Percentiles rank a stretch among this genome's conserved stretches.
Conservation (phyloP, 2,113 vertebrate genomes). For the Dolichallabes microphthalmus region DNA sequence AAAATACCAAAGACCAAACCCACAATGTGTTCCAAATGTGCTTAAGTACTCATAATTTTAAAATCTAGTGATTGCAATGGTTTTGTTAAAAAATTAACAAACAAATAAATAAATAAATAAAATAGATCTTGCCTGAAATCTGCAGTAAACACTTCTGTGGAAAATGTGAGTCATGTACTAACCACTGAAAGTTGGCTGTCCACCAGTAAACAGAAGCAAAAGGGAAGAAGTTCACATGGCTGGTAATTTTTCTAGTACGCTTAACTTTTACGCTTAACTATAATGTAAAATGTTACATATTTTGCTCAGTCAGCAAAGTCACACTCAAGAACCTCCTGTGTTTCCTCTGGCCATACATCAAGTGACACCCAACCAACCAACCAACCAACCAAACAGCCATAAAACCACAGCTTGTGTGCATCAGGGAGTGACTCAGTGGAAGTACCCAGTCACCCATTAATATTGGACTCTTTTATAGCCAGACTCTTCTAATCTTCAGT, state of each 20-base stretch:
- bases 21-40: slow-evolving; percentile 28
- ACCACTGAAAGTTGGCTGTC: slow-evolving; percentile 15
- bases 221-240: slow-evolving; percentile 11
- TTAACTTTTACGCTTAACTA: no score
- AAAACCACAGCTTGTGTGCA: slow-evolving; percentile 35
- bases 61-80: background rate
- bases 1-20: background rate
- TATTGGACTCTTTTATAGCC: background rate
- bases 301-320: slow-evolving; percentile 3
- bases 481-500: slow-evolving; percentile 2
- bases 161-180: slow-evolving; percentile 45
- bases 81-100: background rate
- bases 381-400: background rate
- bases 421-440: slow-evolving; percentile 43
- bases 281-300: background rate
- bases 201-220: slow-evolving; percentile 20
- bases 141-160: slow-evolving; percentile 7
- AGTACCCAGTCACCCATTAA: slow-evolving; percentile 22
- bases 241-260: background rate
- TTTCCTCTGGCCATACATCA: slow-evolving; percentile 32
- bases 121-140: background rate
- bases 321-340: background rate
- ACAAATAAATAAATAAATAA: background rate
- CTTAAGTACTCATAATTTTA: background rate
- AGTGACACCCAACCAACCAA: background rate